A percentile compares a stretch with the other conserved stretches of the same genome.
These are phyloP conservation scores for Megalops cyprinoides DNA, from an alignment of 2,797 vertebrate genomes.

Conservation along the genomic window DNA sequence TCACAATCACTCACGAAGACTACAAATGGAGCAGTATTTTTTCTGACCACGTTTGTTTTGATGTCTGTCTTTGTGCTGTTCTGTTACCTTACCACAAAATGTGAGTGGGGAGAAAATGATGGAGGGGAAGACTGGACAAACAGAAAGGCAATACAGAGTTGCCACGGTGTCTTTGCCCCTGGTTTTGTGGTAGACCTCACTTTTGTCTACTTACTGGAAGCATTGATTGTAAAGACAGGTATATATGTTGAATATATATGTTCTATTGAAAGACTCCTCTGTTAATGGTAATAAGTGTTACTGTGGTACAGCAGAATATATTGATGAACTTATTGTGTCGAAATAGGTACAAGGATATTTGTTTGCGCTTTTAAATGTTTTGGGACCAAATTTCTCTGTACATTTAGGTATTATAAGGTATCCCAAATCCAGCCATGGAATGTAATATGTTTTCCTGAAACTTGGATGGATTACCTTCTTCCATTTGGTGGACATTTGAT, in stretches of 20 bases:
- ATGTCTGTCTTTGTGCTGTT: background rate
- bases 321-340: background rate
- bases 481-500: too few relatives aligned
- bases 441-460: too few relatives aligned
- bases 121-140: background rate
- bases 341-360: constrained; percentile 16
- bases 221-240: background rate
- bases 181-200: background rate
- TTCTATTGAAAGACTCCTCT: background rate
- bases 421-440: background rate
- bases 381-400: background rate
- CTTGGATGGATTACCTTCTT: too few relatives aligned
- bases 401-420: background rate
- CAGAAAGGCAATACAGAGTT: background rate
- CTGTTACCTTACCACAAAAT: background rate
- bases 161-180: background rate
- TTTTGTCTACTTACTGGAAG: background rate
- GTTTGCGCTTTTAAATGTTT: constrained; percentile 1
- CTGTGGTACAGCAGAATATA: too few relatives aligned
- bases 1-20: background rate
- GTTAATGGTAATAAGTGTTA: background rate
- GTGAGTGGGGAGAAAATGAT: background rate
- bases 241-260: background rate
- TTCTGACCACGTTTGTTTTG: background rate
- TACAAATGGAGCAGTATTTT: background rate